A percentile compares a stretch with the other conserved stretches of the same genome.
phyloP scores from a whole-genome alignment of 2,797 vertebrate genomes.

The Pempheris klunzingeri region DNA sequence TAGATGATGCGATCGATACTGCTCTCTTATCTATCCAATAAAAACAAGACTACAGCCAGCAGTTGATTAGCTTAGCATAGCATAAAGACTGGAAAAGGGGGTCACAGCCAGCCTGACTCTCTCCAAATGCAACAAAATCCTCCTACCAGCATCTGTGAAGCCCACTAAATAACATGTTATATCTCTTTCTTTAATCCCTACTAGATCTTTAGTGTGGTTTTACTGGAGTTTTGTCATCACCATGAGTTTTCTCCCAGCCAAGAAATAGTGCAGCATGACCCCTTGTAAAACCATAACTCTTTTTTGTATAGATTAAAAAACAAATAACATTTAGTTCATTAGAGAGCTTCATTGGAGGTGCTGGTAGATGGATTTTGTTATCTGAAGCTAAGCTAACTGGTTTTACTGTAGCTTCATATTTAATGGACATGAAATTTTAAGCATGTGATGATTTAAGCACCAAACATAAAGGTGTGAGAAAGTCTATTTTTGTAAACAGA shows the following conservation, averaged over 20 bases:
- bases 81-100: background rate
- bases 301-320: slow-evolving; percentile 18
- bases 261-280: too few species aligned
- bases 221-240: too few species aligned
- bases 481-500: background rate
- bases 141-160: too few species aligned
- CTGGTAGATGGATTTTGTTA: background rate
- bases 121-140: too few species aligned
- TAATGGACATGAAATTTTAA: slow-evolving; percentile 6
- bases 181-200: too few species aligned
- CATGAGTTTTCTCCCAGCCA: too few species aligned
- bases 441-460: background rate
- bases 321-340: slow-evolving; percentile 7
- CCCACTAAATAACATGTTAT: too few species aligned
- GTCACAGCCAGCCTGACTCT: background rate
- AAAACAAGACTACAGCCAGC: background rate
- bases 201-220: too few species aligned
- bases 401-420: slow-evolving; percentile 9
- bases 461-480: background rate
- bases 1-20: background rate
- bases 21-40: background rate
- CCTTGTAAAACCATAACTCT: background rate
- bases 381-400: slow-evolving; percentile 9
- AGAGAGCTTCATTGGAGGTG: background rate
- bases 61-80: slow-evolving; percentile 6